Conservation (phyloP, 2,113 vertebrate species). For the Lynx canadensis region DNA sequence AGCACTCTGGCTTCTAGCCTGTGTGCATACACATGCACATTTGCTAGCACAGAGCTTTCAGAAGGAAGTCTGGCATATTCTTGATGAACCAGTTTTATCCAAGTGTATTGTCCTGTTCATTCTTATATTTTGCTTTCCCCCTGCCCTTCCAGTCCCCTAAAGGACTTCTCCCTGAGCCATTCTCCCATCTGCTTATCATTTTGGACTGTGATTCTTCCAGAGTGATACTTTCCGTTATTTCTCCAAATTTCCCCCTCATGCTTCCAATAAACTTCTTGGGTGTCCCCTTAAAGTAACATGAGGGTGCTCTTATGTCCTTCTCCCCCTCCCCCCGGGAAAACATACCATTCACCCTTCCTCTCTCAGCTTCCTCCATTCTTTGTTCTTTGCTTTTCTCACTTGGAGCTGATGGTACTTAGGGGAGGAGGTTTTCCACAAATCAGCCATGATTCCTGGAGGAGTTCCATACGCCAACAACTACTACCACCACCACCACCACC, state of each 20-base stretch:
- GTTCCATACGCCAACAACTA: not conserved
- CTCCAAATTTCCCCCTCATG: conserved; percentile 4
- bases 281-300: conserved; percentile 37
- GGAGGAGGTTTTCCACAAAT: not conserved
- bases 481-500: too few species aligned
- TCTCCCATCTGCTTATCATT: not conserved
- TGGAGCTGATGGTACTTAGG: not conserved
- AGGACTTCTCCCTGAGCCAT: not conserved
- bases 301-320: not conserved
- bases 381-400: not conserved
- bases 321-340: not conserved
- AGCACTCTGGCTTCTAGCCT: not conserved
- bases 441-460: not conserved
- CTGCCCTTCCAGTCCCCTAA: not conserved
- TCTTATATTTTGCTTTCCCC: not conserved
- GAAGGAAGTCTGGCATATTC: not conserved
- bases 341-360: not conserved
- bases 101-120: not conserved
- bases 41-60: not conserved
- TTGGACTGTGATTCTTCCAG: not conserved
- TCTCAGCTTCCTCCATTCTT: not conserved
- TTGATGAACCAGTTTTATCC: not conserved
- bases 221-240: conserved; percentile 24
- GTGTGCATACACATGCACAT: rapidly evolving
- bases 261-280: conserved; percentile 44